Conservation (phyloP, 1,140 invertebrate genomes). For the Lutraria rhynchaena region DNA sequence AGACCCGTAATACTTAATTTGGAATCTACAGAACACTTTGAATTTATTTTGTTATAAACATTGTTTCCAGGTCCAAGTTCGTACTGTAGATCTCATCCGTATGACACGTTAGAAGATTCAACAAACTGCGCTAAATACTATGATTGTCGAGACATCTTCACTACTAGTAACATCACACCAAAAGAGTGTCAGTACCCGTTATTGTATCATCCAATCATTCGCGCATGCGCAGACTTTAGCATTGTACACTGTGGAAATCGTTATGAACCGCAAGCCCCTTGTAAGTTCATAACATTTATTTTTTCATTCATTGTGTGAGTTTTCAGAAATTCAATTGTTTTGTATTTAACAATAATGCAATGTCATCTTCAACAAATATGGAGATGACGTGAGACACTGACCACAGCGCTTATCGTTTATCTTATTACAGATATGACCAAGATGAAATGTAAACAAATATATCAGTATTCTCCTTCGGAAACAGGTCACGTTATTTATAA, state of each 20-base stretch:
- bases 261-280: constrained; percentile 73
- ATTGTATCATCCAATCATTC: constrained; percentile 66
- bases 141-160: constrained; percentile 53
- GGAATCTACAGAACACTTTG: too few species aligned
- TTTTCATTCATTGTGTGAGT: background rate
- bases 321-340: background rate
- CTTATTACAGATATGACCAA: too few species aligned
- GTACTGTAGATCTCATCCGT: constrained; percentile 23
- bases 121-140: constrained; percentile 42
- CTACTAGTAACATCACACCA: constrained; percentile 1
- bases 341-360: background rate
- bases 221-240: constrained; percentile 68
- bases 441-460: too few species aligned
- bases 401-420: too few species aligned
- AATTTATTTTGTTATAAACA: too few species aligned
- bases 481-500: too few species aligned
- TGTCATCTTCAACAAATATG: too few species aligned
- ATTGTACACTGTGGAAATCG: constrained; percentile 66
- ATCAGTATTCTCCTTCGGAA: too few species aligned
- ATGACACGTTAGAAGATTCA: constrained; percentile 1
- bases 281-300: constrained; percentile 61
- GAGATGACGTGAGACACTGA: too few species aligned
- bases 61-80: background rate
- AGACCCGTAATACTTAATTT: too few species aligned
- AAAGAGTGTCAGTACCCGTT: constrained; percentile 74